Evolutionary conservation across 2,888 invertebrate species (phyloP).

Genomic region (Folsomia candida): DNA sequence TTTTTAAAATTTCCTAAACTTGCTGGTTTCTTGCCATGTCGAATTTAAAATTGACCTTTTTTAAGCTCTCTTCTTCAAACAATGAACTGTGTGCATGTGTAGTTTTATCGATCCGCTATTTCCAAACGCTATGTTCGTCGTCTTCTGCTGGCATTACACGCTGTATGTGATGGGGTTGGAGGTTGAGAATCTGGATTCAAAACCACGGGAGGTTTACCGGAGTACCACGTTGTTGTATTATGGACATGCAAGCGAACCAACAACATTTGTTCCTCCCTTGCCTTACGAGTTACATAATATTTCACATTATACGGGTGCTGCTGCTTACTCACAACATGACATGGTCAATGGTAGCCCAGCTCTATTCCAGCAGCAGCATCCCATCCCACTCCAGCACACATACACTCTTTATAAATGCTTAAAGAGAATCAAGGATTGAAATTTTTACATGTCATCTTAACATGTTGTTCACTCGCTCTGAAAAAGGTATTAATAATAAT

Average conservation of each 20-base stretch:
- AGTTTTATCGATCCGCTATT: too few relatives aligned
- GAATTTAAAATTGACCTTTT: too few relatives aligned
- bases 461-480: background rate
- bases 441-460: background rate
- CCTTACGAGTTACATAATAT: background rate
- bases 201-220: background rate
- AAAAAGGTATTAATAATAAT: background rate
- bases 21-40: too few relatives aligned
- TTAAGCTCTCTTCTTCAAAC: too few relatives aligned
- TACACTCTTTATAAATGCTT: background rate
- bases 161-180: background rate
- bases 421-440: background rate
- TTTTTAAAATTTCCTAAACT: too few relatives aligned
- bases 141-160: background rate
- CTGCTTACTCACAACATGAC: background rate
- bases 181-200: too few relatives aligned
- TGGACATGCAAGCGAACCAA: background rate
- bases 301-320: background rate
- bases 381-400: background rate
- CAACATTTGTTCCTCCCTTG: background rate
- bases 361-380: background rate
- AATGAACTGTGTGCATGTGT: too few relatives aligned
- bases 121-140: too few relatives aligned
- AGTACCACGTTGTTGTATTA: background rate
- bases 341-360: background rate